Percentiles rank a stretch among this genome's conserved stretches.
phyloP scores from a whole-genome alignment of 2,797 vertebrate genomes.

The Carduelis carduelis region DNA sequence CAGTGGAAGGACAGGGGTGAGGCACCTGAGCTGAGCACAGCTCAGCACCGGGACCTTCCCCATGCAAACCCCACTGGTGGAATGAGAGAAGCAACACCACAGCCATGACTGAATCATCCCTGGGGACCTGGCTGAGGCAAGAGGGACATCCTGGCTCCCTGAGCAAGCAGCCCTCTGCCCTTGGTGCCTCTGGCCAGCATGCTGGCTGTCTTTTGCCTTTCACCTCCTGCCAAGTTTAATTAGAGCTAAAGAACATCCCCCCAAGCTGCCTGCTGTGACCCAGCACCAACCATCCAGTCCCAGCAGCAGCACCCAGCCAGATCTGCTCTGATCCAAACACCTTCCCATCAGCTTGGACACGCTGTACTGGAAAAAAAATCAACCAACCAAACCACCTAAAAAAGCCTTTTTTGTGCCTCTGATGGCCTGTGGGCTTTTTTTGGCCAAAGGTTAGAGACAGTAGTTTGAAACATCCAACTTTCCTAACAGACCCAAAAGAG shows the following conservation, averaged over 20 bases:
- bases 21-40: rapidly evolving
- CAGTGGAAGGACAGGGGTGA: background rate
- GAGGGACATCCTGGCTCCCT: background rate
- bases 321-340: rapidly evolving
- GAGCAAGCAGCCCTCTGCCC: background rate
- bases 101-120: background rate
- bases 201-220: background rate
- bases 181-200: background rate
- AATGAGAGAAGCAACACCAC: background rate
- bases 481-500: background rate
- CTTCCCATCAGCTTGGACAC: background rate
- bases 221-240: background rate
- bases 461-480: background rate
- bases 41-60: background rate
- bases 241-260: background rate
- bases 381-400: background rate
- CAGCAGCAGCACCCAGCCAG: background rate
- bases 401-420: background rate
- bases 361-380: background rate
- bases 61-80: rapidly evolving
- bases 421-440: background rate
- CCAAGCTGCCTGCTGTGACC: background rate
- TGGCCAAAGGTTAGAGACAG: background rate
- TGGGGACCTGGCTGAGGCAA: background rate
- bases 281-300: background rate